Evolutionary conservation across 2,888 invertebrate genomes (phyloP).

Genomic region (Alentia gelatinosa): DNA sequence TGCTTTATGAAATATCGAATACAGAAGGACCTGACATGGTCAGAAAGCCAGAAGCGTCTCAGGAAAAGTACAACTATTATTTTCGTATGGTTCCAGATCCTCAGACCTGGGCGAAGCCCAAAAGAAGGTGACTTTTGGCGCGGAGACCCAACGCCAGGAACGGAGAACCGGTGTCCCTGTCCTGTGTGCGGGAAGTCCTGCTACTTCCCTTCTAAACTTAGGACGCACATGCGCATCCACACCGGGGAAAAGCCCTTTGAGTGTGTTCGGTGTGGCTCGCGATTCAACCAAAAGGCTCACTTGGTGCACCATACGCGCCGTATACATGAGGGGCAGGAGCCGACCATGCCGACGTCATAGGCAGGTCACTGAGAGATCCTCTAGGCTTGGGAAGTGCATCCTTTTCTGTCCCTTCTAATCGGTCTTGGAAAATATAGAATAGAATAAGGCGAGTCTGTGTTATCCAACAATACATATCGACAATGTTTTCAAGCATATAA

Average conservation of each 20-base stretch:
- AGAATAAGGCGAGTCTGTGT: too few species aligned
- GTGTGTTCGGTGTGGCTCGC: not conserved
- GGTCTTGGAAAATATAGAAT: too few species aligned
- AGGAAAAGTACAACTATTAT: not conserved
- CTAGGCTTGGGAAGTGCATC: too few species aligned
- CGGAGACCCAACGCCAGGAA: not conserved
- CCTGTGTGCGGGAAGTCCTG: conserved; percentile 25
- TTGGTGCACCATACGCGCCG: not conserved
- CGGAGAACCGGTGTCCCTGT: not conserved
- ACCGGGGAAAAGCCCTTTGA: conserved; percentile 30
- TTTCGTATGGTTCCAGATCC: conserved; percentile 8
- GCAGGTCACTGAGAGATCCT: not conserved
- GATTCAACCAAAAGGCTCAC: conserved; percentile 21
- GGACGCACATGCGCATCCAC: conserved; percentile 24
- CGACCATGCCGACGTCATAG: not conserved
- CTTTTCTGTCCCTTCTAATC: too few species aligned
- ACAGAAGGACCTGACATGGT: too few species aligned
- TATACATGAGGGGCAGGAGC: not conserved
- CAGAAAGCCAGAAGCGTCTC: too few species aligned
- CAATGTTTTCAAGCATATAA: too few species aligned
- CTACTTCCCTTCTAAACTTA: conserved; percentile 7
- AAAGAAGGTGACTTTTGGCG: not conserved
- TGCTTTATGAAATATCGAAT: too few species aligned
- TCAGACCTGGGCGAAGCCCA: not conserved
- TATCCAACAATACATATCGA: too few species aligned